These are phyloP conservation scores for Pantherophis guttatus DNA, from an alignment of 2,113 vertebrate genomes.

Conservation along the genomic window DNA sequence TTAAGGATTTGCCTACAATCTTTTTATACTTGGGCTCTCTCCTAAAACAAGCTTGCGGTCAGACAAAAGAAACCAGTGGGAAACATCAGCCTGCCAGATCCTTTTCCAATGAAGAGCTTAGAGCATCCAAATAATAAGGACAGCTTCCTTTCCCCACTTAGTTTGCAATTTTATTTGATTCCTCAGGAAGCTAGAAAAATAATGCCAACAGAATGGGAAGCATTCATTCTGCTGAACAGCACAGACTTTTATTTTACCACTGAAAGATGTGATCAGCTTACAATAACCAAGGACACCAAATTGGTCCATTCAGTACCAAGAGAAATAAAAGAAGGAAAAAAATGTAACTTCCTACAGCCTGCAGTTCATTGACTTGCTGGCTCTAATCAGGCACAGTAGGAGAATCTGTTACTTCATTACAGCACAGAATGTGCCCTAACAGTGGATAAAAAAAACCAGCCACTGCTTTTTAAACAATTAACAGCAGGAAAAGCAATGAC, in stretches of 20 bases:
- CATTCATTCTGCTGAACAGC: background rate
- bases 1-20: background rate
- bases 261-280: background rate
- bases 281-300: background rate
- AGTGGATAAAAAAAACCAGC: background rate
- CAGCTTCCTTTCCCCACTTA: background rate
- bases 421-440: background rate
- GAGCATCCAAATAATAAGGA: background rate
- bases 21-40: background rate
- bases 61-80: background rate
- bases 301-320: background rate
- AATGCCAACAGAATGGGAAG: background rate
- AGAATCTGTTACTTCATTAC: constrained; percentile 1
- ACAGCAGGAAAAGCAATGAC: background rate
- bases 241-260: background rate
- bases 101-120: background rate
- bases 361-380: background rate
- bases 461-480: background rate
- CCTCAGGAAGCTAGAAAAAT: background rate
- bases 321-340: background rate
- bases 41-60: background rate
- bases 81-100: background rate
- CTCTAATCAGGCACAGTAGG: background rate
- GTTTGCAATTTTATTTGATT: background rate
- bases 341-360: too few relatives aligned